These are phyloP conservation scores for cattle (Bos taurus) DNA, from an alignment of 2,113 vertebrate genomes.

Conservation along the genomic window DNA sequence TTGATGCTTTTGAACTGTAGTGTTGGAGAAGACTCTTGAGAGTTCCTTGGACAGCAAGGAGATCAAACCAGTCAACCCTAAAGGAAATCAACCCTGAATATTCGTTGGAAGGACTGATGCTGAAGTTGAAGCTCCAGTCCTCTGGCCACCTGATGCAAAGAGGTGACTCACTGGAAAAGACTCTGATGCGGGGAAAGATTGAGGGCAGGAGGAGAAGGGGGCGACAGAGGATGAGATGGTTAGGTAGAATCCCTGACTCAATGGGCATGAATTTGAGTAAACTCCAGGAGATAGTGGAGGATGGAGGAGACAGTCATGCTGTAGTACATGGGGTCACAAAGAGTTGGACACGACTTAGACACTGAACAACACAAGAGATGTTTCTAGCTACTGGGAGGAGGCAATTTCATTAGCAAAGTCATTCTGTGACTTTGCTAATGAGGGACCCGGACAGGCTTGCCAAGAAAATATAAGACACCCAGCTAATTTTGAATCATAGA, in stretches of 20 bases:
- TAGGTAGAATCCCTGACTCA: background rate
- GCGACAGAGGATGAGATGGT: background rate
- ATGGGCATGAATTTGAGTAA: background rate
- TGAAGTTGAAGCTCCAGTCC: background rate
- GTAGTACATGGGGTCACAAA: background rate
- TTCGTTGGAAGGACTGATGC: background rate
- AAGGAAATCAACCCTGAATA: background rate
- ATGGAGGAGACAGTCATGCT: background rate
- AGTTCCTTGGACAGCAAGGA: background rate
- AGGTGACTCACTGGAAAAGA: background rate
- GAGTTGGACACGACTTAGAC: background rate
- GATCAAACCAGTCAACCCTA: background rate
- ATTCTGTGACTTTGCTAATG: background rate
- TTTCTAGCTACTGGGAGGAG: background rate
- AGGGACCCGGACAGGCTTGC: fast-evolving
- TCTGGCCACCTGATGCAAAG: background rate
- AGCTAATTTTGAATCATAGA: background rate
- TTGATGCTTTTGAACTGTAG: background rate
- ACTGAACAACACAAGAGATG: background rate
- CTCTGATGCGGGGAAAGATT: background rate
- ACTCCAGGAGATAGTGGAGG: background rate
- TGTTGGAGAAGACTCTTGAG: background rate
- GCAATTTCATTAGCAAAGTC: background rate
- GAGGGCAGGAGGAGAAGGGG: background rate
- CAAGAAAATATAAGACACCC: background rate